Base-by-base conservation (phyloP, 1,140 invertebrate genomes). In the Leptinotarsa undecemlineata region DNA sequence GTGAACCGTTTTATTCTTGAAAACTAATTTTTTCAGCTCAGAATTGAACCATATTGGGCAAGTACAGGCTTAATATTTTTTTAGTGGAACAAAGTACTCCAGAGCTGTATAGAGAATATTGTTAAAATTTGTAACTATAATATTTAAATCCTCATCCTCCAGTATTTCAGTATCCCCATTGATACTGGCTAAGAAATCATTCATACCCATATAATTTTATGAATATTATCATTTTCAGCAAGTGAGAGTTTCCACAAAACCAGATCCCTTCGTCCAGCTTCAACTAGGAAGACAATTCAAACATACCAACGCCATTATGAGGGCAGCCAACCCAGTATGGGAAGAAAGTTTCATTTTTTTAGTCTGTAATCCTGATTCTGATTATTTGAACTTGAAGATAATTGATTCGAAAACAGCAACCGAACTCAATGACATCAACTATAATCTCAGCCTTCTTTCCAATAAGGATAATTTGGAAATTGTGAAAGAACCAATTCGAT, bases 311-410 rank as follows among this genome's bases (percentile, higher is more conserved):
- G 90, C 91, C 62, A 88, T 90, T 73, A 89, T 91, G 85, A 88
- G 92, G 73, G 92, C 91, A 2, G 90, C 90, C 74, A 89, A 91
- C 79, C 93, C 93, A 19, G 89, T 92, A 68, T 89, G 87, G 84
- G 92, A 95, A 83, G 91, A 93, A 85, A 95, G 94, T 15, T 97
- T 97, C 82, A 92, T 94, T 2, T 97, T 98, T 87, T 89, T 98
- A 3, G 91, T 98, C 3, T 89, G 90, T 72, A 96, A 98, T 87
- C 96, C 96, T 0, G 92, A 96, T 81, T 92, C 93, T 64, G 94
- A 96, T 81, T 90, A 91, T 61, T 83, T 98, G 3, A 90, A 92
- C 73, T 86, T 95, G 42, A 91, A 92, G 87, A 90, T 96, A 62
- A 86, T 91, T 57, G 95, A 97, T 83, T 91, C 94, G 76, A 96